Conservation (phyloP, 2,797 vertebrate species). For the Balearica regulorum region DNA sequence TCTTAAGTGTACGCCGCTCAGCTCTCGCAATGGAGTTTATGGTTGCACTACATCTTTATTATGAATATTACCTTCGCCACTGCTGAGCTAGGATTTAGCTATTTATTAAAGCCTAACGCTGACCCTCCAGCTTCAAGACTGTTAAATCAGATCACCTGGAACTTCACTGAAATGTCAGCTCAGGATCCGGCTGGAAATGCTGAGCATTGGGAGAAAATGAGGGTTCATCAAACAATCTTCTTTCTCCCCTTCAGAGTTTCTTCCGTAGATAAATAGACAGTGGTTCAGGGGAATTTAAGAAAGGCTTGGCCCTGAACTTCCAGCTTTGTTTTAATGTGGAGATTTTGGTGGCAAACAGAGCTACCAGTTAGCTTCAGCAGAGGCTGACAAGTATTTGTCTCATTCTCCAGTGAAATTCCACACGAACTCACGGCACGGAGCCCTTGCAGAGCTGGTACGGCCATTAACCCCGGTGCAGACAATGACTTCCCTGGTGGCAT, state of each 20-base stretch:
- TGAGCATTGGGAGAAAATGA: neutral
- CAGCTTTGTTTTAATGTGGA: neutral
- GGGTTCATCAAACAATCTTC: neutral
- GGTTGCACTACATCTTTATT: neutral
- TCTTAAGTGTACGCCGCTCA: rapidly evolving
- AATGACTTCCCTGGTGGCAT: neutral
- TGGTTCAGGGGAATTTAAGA: neutral
- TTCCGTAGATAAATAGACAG: rapidly evolving
- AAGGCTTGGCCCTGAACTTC: neutral
- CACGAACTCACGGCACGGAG: rapidly evolving
- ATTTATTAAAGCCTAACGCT: neutral
- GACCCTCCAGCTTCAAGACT: neutral
- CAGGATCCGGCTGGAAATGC: neutral
- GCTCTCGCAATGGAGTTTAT: neutral
- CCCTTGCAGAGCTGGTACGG: neutral
- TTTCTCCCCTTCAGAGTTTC: neutral
- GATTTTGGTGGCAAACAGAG: neutral
- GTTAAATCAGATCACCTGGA: neutral
- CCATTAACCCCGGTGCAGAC: neutral
- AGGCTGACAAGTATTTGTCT: neutral
- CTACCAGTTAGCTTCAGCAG: neutral
- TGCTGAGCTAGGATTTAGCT: neutral
- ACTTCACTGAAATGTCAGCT: neutral
- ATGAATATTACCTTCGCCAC: neutral
- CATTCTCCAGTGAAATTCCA: neutral